phyloP scores from a whole-genome alignment of 2,113 vertebrate genomes.

The Microcebus murinus region DNA sequence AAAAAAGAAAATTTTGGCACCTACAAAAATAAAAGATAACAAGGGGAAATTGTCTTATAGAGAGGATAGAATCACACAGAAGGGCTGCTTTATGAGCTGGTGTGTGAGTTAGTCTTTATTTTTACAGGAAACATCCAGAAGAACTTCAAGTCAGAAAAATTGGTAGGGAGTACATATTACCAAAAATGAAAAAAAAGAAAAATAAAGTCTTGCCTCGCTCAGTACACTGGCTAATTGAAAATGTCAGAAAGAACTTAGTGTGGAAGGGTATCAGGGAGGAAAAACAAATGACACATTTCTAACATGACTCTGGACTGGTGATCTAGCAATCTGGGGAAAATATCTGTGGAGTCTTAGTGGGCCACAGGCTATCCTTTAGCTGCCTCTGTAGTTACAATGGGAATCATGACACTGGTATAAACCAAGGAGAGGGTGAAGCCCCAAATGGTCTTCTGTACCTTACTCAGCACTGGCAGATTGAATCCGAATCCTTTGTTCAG shows the following conservation, averaged over 20 bases:
- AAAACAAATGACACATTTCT: constrained; percentile 13
- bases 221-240: constrained; percentile 1
- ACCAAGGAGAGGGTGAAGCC: neutral
- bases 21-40: neutral
- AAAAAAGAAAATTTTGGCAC: neutral
- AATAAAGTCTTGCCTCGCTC: neutral
- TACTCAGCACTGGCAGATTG: neutral
- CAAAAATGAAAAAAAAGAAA: no score
- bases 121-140: constrained; percentile 21
- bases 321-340: neutral
- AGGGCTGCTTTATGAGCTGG: neutral
- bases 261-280: constrained; percentile 6
- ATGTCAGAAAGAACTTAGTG: constrained; percentile 6
- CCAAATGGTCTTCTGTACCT: neutral
- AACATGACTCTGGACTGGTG: neutral
- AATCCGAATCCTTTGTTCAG: neutral
- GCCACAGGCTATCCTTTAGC: neutral
- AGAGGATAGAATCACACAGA: neutral
- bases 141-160: neutral
- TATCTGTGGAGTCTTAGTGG: neutral
- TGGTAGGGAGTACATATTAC: constrained; percentile 8
- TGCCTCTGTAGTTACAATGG: neutral
- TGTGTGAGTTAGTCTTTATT: neutral
- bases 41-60: neutral
- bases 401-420: neutral